Evolutionary conservation across 1,140 invertebrate species (phyloP).

Genomic region (Macrocentrus cingulum): DNA sequence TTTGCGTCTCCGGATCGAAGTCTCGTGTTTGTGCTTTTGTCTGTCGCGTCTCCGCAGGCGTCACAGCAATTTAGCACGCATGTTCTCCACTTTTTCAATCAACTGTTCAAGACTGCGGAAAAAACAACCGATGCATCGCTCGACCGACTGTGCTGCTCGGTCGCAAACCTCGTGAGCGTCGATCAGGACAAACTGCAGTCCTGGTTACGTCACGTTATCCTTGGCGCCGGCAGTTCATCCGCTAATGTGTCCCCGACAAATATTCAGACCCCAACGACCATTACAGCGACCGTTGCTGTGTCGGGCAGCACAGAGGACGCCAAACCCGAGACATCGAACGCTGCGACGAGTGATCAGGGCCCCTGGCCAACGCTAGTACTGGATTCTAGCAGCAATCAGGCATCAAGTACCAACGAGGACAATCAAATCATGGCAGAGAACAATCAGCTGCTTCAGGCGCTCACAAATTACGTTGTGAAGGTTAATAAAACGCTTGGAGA

Average conservation of each 20-base stretch:
- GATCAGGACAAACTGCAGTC: slow-evolving; percentile 67
- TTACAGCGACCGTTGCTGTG: slow-evolving; percentile 24
- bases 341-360: slow-evolving; percentile 41
- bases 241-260: slow-evolving; percentile 47
- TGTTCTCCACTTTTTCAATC: slow-evolving; percentile 80
- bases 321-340: slow-evolving; percentile 38
- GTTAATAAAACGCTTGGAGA: slow-evolving; percentile 68
- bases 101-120: slow-evolving; percentile 71
- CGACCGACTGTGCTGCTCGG: slow-evolving; percentile 69
- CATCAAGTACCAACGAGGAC: slow-evolving; percentile 48
- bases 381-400: slow-evolving; percentile 37
- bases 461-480: slow-evolving; percentile 76
- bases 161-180: slow-evolving; percentile 68
- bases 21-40: slow-evolving; percentile 73
- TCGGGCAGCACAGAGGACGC: slow-evolving; percentile 29
- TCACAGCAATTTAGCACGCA: slow-evolving; percentile 74
- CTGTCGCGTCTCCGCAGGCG: slow-evolving; percentile 68
- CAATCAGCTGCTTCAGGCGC: slow-evolving; percentile 69
- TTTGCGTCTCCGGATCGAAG: slow-evolving; percentile 68
- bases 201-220: slow-evolving; percentile 71
- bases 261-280: slow-evolving; percentile 48
- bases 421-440: slow-evolving; percentile 66
- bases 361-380: slow-evolving; percentile 41
- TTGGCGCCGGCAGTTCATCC: slow-evolving; percentile 59
- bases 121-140: slow-evolving; percentile 65